Conservation (phyloP, 2,113 vertebrate species). For the Arvicanthis niloticus region DNA sequence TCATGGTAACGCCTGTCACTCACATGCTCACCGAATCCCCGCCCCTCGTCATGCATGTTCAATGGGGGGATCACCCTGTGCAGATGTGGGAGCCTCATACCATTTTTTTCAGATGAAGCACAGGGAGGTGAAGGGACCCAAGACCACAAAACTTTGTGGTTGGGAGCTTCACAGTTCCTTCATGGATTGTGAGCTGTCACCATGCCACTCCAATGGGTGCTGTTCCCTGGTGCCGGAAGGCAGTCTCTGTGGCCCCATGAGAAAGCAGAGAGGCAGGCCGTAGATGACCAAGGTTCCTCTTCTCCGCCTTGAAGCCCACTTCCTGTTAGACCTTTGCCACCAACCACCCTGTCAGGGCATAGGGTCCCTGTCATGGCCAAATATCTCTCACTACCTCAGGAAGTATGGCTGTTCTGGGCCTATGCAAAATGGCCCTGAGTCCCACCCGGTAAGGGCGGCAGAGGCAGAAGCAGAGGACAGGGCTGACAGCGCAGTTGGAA, state of each 20-base stretch:
- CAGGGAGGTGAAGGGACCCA: not conserved
- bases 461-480: constrained; percentile 69
- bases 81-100: not conserved
- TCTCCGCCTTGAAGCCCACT: too few relatives aligned
- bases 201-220: not conserved
- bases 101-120: not conserved
- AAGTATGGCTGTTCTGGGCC: not conserved
- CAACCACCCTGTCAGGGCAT: not conserved
- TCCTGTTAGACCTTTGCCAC: not conserved
- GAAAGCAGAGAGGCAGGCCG: not conserved
- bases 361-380: not conserved
- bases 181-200: too few relatives aligned
- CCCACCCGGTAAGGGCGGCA: constrained; percentile 41
- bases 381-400: not conserved
- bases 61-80: not conserved
- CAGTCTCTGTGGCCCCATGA: not conserved
- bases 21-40: not conserved
- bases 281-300: not conserved
- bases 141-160: not conserved
- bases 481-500: constrained; percentile 63
- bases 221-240: not conserved
- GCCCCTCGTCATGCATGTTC: not conserved
- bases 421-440: constrained; percentile 35
- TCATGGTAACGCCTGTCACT: not conserved
- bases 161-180: not conserved